Evolutionary conservation across 2,113 vertebrate genomes (phyloP).

Genomic region (Dicrurus megarhynchus): DNA sequence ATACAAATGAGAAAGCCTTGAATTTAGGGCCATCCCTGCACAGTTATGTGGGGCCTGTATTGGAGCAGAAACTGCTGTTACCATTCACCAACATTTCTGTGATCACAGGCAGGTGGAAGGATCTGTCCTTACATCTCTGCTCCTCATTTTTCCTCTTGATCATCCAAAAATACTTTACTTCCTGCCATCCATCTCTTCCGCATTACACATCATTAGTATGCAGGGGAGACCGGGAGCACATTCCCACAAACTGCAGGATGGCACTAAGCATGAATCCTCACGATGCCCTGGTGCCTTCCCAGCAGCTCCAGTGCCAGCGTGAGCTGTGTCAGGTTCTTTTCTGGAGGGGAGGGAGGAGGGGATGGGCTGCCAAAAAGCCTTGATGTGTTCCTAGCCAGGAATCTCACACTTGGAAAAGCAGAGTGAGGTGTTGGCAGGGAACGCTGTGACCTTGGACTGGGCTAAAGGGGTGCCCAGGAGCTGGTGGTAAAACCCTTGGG

Average conservation of each 20-base stretch:
- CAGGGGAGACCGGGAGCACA: not conserved
- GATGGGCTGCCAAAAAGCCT: constrained; percentile 5
- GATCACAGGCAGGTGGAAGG: not conserved
- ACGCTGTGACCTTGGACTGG: not conserved
- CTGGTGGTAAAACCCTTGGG: too few species aligned
- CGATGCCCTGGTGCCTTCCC: not conserved
- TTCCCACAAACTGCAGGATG: not conserved
- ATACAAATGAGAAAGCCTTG: not conserved
- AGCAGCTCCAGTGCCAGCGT: not conserved
- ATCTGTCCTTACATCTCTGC: not conserved
- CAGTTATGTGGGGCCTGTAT: rapidly evolving
- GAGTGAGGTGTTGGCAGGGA: not conserved
- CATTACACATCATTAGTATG: not conserved
- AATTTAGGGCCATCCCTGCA: not conserved
- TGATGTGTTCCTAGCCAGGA: not conserved
- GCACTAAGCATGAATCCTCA: not conserved
- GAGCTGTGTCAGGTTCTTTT: not conserved
- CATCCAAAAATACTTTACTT: not conserved
- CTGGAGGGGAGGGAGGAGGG: not conserved
- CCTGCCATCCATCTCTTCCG: not conserved
- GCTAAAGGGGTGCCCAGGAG: not conserved
- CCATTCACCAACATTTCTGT: not conserved
- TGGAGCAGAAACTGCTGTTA: not conserved
- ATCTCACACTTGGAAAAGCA: not conserved
- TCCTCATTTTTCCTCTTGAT: not conserved